These are phyloP conservation scores for Drosophila pseudoobscura DNA, from an alignment of 1,140 invertebrate genomes.

Conservation along the genomic window DNA sequence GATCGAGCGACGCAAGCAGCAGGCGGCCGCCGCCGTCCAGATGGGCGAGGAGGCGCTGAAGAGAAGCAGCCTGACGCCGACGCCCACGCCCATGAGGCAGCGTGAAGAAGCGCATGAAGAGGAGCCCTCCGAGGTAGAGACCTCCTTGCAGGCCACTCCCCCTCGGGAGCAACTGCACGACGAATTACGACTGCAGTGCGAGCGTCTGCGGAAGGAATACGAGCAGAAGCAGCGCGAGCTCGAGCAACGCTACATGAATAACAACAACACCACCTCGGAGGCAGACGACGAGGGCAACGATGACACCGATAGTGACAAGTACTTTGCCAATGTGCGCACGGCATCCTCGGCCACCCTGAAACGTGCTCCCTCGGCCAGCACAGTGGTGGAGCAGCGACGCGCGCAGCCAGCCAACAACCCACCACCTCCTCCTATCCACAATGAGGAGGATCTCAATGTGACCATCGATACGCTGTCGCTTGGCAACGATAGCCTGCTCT, in stretches of 20 bases:
- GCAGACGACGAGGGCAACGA: conserved; percentile 77
- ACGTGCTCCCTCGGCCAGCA: conserved; percentile 53
- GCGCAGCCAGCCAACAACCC: conserved; percentile 21
- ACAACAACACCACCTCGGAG: conserved; percentile 68
- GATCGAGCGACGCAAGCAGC: conserved; percentile 71
- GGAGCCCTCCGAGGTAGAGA: conserved; percentile 36
- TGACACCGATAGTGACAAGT: conserved; percentile 69
- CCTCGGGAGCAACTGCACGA: conserved; percentile 45
- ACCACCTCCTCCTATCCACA: conserved; percentile 40
- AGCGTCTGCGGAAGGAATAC: conserved; percentile 64
- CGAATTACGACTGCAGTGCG: conserved; percentile 58
- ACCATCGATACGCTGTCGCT: conserved; percentile 69
- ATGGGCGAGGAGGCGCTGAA: conserved; percentile 74
- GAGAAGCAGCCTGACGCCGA: conserved; percentile 71
- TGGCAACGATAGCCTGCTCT: conserved; percentile 76
- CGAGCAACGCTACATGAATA: conserved; percentile 58
- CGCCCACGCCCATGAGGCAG: conserved; percentile 53
- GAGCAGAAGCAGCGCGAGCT: conserved; percentile 78
- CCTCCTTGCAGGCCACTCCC: conserved; percentile 29
- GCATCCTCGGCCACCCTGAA: conserved; percentile 64
- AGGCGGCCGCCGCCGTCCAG: conserved; percentile 71
- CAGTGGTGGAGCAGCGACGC: conserved; percentile 59
- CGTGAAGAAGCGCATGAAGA: conserved; percentile 45
- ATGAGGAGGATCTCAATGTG: conserved; percentile 62
- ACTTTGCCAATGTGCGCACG: conserved; percentile 53